phyloP scores from a whole-genome alignment of 2,888 invertebrate species.

The Synanthedon myopaeformis region DNA sequence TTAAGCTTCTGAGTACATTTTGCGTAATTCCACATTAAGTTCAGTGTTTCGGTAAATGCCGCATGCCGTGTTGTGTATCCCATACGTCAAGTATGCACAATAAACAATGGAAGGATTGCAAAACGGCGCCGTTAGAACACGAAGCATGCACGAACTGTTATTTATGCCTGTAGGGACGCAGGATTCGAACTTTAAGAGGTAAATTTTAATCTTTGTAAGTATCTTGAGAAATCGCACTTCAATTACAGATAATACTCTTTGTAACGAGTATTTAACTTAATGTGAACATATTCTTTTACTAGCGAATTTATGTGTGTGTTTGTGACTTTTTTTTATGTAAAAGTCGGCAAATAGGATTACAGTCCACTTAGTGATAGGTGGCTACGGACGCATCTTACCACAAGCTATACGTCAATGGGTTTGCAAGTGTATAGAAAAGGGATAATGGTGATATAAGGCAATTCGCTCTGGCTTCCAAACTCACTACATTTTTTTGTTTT shows the following conservation, averaged over 20 bases:
- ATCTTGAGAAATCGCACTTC: neutral
- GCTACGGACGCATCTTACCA: too few species aligned
- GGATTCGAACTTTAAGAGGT: conserved; percentile 12
- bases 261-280: too few species aligned
- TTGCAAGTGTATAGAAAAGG: too few species aligned
- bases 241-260: neutral
- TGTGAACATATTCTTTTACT: too few species aligned
- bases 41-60: conserved; percentile 17
- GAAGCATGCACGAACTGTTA: conserved; percentile 34
- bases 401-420: too few species aligned
- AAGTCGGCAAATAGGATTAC: too few species aligned
- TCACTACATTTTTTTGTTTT: too few species aligned
- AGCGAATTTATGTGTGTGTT: too few species aligned
- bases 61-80: conserved; percentile 7
- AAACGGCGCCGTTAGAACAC: conserved; percentile 23
- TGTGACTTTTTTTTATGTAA: too few species aligned
- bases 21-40: conserved; percentile 33
- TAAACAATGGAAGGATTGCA: conserved; percentile 44
- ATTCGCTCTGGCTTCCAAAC: too few species aligned
- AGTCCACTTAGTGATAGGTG: too few species aligned
- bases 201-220: neutral
- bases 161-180: conserved; percentile 36
- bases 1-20: conserved; percentile 29
- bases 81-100: conserved; percentile 18
- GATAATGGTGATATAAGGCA: too few species aligned